A percentile compares a stretch with the other conserved stretches of the same genome.
Evolutionary conservation across 2,113 vertebrate species (phyloP).

Genomic region (Heliornis fulica): DNA sequence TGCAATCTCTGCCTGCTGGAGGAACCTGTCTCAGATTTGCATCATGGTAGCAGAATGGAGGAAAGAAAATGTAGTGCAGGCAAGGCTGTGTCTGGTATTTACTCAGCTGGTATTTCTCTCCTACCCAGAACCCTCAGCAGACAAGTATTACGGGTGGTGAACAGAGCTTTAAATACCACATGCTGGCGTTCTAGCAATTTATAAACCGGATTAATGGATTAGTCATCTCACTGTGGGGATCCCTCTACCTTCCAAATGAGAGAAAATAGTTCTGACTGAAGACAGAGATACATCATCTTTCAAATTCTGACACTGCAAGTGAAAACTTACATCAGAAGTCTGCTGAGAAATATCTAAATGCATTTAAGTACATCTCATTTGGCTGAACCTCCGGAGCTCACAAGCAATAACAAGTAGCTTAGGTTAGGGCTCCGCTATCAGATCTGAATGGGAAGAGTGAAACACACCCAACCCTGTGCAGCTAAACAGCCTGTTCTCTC

Average conservation of each 20-base stretch:
- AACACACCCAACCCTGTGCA: not conserved
- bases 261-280: not conserved
- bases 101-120: not conserved
- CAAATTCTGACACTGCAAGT: not conserved
- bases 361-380: not conserved
- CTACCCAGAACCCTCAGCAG: not conserved
- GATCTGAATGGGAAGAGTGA: not conserved
- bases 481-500: not conserved
- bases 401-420: constrained; percentile 19
- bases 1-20: not conserved
- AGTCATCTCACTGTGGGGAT: not conserved
- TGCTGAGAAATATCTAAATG: not conserved
- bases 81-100: not conserved
- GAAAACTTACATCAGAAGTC: not conserved
- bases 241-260: not conserved
- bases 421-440: not conserved
- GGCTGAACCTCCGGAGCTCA: constrained; percentile 27
- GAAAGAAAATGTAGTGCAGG: not conserved
- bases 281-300: not conserved
- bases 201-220: not conserved
- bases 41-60: not conserved
- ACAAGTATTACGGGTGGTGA: fast-evolving
- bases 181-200: not conserved
- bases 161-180: not conserved
- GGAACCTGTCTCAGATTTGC: not conserved